Base-by-base conservation (phyloP, 2,888 invertebrate species). In the Drosophila pegasa region DNA sequence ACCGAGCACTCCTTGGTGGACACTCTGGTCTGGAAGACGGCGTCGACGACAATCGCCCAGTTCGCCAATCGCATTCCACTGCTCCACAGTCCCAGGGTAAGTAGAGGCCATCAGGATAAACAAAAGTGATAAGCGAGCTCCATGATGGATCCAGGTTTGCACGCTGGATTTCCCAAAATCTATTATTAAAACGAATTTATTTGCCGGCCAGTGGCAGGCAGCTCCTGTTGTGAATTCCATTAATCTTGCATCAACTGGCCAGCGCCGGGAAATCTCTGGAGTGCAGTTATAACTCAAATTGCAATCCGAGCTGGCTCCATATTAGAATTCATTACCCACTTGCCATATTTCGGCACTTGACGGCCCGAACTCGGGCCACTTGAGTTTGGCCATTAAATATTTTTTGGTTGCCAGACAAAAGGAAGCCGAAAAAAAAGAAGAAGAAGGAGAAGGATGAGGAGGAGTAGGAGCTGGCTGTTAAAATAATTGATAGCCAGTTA, bases 1-100 rank as follows among this genome's bases (percentile, higher is more conserved):
- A 94, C 94, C 82, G 95, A 95, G 91, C 94, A 94, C 80, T 94
- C 95, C 38, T 91, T 95, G 82, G 94, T 95, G 80, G 93, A 94
- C 88, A 94, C 93, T 78, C 91, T 95, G 80, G 94, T 94, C 89
- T 95, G 95, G 95, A 92, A 92, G 85, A 92, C 92, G 57, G 72
- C 91, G 56, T 89, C 91, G 60, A 91, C 91, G 72, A 92, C 92
- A 74, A 92, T 92, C 87, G 92, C 92, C 54, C 92, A 92, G 85
- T 92, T 92, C 81, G 91, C 92, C 82, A 92, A 92, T 89, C 91
- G 92, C 70, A 92, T 92, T 80, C 92, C 92, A 63, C 74, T 92
- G 89, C 88, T 92, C 63, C 92, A 92, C 71, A 92, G 92, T 79
- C 92, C 91, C 52, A 88, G 92, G 89, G 92, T 92, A 78, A 92